These are phyloP conservation scores for Falco biarmicus DNA, from an alignment of 2,797 vertebrate genomes.

Conservation along the genomic window DNA sequence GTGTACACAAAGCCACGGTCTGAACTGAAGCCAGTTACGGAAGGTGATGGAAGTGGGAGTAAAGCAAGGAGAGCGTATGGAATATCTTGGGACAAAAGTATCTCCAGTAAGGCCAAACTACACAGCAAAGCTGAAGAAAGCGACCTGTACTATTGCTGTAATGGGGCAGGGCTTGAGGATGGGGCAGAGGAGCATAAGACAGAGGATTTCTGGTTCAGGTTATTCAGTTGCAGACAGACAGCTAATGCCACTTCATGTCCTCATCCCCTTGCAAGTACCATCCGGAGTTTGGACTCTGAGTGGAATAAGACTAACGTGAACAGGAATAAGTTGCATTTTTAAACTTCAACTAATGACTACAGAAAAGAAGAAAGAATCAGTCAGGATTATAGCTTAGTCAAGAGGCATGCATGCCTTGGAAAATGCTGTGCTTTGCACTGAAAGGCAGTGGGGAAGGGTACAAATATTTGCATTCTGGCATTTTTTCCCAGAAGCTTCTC, in stretches of 20 bases:
- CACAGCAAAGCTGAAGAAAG: background rate
- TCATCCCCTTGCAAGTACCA: background rate
- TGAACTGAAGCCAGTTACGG: background rate
- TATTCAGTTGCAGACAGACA: background rate
- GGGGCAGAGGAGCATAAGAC: background rate
- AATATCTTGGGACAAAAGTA: background rate
- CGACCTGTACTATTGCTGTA: background rate
- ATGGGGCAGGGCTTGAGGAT: background rate
- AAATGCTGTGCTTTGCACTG: background rate
- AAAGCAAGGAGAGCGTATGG: background rate
- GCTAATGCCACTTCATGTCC: background rate
- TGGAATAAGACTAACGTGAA: background rate
- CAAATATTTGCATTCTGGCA: background rate
- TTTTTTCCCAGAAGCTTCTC: background rate
- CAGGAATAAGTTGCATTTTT: background rate
- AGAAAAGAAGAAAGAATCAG: background rate
- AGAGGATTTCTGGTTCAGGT: background rate
- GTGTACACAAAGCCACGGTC: background rate
- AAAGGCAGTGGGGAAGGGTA: background rate
- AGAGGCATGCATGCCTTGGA: background rate
- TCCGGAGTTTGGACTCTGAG: background rate
- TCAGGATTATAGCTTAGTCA: background rate
- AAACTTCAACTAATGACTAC: background rate
- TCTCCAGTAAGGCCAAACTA: background rate
- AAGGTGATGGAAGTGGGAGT: background rate